Base-by-base conservation (phyloP, 30 jellyfish, hydroid and myxozoan genomes). In the Hydra vulgaris region DNA sequence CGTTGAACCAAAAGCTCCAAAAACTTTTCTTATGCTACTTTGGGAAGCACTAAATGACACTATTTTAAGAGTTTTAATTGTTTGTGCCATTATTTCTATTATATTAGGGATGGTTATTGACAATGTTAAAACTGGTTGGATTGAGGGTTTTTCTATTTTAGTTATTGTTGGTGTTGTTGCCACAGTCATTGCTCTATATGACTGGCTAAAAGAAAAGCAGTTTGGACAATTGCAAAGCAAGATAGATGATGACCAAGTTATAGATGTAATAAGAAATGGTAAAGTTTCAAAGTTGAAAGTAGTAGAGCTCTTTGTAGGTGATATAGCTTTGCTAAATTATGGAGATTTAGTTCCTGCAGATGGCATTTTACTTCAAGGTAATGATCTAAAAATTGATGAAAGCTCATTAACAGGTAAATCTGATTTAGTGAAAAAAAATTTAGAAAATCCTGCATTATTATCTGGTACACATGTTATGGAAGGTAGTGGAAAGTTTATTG, bases 341-440 rank as follows among this genome's bases (percentile, higher is more conserved):
- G 99, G 99, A 25, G 99, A 87, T 66, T 84, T 87, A 7, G 88
- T 94, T 7, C 99, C 99, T 7, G 99, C 99, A 7, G 99, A 94
- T 81, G 99, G 96, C n/a, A 81, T 94, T 8, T 72, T 88, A 24
- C 71, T 94, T 17, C 96, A 88, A 67, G 82, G 82, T 23, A 94
- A 81, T 71, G 99, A 88, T 53, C 79, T 94, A 20, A 87, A 94
- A 84, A 81, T 94, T 27, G 99, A 94, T 54, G 99, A 94, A 79
- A 94, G 99, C 78, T 88, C 99, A 15, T 78, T 94, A 1, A 94
- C 99, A 72, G 99, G 99, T 17, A 97, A 94, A 67, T 94, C 97
- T 0, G 99, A 94, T 80, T 81, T 94, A 85, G 99, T 94, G 15
- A 94, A 88, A 54, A 94, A 94, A 72, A 95, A 86, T 40, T 25